Evolutionary conservation across 2,888 invertebrate species (phyloP).

Genomic region (Nasonovia ribisnigri): DNA sequence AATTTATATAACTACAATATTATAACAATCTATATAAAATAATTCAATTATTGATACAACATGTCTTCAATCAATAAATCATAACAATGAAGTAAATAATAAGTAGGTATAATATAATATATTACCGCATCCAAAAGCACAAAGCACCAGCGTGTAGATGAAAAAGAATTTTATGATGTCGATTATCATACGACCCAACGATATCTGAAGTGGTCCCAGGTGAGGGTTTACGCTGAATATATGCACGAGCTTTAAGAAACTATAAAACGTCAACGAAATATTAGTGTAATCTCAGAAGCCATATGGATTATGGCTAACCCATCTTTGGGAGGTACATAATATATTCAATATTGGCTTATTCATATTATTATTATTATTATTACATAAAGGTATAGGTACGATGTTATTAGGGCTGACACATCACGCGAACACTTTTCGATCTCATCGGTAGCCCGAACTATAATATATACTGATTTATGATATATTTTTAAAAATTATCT

Average conservation of each 20-base stretch:
- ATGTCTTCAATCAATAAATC: not conserved
- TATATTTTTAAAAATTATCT: not conserved
- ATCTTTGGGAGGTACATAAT: not conserved
- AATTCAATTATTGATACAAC: not conserved
- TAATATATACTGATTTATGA: not conserved
- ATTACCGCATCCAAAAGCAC: constrained; percentile 95
- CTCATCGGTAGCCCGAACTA: not conserved
- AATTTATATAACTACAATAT: not conserved
- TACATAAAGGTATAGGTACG: not conserved
- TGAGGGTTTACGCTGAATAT: constrained; percentile 98
- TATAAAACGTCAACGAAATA: constrained; percentile 69
- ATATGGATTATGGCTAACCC: not conserved
- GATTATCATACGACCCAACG: constrained; percentile 91
- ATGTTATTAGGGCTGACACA: not conserved
- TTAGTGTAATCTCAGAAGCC: constrained; percentile 45
- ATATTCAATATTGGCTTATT: not conserved
- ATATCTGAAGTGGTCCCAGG: constrained; percentile 93
- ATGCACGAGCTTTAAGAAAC: constrained; percentile 94
- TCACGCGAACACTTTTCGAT: not conserved
- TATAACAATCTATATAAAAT: not conserved
- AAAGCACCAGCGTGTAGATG: constrained; percentile 91
- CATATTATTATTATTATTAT: not conserved
- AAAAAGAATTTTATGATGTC: constrained; percentile 97
- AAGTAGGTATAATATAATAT: not conserved
- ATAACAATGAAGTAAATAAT: not conserved